Base-by-base conservation (phyloP, 1,140 invertebrate genomes). In the Zaprionus ornatus region DNA sequence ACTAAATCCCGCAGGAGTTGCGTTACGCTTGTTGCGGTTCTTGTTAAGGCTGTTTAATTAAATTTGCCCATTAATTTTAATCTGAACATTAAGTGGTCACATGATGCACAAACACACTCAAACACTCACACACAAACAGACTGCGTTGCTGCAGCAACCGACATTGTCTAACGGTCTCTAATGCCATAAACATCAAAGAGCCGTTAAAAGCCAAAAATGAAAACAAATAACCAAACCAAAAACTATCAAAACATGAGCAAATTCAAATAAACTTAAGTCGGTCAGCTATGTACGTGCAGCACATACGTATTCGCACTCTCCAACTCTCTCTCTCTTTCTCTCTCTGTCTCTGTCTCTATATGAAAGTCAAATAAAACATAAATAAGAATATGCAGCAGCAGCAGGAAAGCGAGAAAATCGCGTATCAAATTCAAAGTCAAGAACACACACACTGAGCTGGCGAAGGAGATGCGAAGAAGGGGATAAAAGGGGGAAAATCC, bases 1-100 rank as follows among this genome's bases (percentile, higher is more conserved):
- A 56, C n/a, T 55, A 69, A 67, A 80, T 77, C 74, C 68, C 80
- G 52, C 55, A 69, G 75, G 74, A 77, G 64, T 78, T 66, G 70
- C 65, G 56, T 25, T 65, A 59, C 50, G 65, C 64, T 77, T 77
- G 70, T 72, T 79, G 40, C 60, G 54, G 65, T 63, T 29, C 62
- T 42, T 66, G 72, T 59, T 67, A 48, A 63, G 80, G 67, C 84
- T 54, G 70, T 71, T 78, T 88, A 88, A 88, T 90, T 88, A 88
- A 90, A 90, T 88, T 84, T 72, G 50, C 55, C 78, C 68, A 84
- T 88, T 88, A 90, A 62, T 79, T 79, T 54, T 90, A 84, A 90
- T 80, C 80, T 74, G 54, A 42, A 61, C 77, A 62, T 74, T 77
- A 79, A 69, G 70, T 79, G 77, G 67, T 54, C 67, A 64, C 68